phyloP scores from a whole-genome alignment of 2,888 invertebrate species.

The Acanthosepion pharaonis region DNA sequence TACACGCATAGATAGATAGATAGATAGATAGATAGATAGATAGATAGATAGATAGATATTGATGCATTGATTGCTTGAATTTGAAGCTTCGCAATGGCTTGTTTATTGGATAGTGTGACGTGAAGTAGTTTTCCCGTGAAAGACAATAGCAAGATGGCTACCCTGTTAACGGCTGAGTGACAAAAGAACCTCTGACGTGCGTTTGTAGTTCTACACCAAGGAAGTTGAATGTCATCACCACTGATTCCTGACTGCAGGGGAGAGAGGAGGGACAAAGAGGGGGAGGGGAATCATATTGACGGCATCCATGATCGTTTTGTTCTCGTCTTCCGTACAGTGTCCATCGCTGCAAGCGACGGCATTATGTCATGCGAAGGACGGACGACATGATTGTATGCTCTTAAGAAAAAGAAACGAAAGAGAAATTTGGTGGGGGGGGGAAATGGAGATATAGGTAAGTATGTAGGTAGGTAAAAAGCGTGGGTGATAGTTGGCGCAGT shows the following conservation, averaged over 20 bases:
- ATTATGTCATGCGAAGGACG: neutral
- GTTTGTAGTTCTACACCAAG: neutral
- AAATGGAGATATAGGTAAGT: neutral
- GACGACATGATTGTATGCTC: neutral
- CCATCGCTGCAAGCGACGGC: neutral
- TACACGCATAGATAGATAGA: neutral
- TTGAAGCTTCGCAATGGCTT: neutral
- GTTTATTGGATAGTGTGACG: neutral
- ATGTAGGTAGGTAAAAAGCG: neutral
- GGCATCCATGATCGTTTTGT: neutral
- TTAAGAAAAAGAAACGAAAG: neutral
- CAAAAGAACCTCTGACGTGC: neutral
- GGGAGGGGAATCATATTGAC: neutral
- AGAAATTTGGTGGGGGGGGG: neutral
- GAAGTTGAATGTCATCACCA: neutral
- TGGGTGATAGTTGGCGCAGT: neutral
- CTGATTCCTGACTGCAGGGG: neutral
- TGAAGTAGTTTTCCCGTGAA: neutral
- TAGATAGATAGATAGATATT: neutral
- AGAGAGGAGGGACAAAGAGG: neutral
- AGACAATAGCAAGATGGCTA: neutral
- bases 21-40: too few species aligned
- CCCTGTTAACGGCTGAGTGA: constrained; percentile 1
- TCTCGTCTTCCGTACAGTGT: neutral
- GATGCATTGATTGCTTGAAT: neutral